Evolutionary conservation across 2,797 vertebrate genomes (phyloP).

Genomic region (Chlorospingus semifuscus): DNA sequence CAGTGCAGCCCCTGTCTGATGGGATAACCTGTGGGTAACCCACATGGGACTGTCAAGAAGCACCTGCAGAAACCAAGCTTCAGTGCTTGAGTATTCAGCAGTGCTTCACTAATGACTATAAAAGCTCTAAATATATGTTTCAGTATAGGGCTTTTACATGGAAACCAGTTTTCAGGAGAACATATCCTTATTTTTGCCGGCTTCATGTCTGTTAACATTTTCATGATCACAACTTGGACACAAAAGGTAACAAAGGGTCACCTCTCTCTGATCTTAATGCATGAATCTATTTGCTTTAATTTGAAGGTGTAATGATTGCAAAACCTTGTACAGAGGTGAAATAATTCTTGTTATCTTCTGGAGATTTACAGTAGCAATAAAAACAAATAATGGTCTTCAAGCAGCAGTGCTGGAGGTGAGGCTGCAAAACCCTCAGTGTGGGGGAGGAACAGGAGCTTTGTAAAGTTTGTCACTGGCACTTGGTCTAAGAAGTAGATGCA

Average conservation of each 20-base stretch:
- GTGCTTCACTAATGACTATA: not conserved
- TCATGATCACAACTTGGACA: not conserved
- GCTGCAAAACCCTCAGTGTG: not conserved
- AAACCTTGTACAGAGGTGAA: not conserved
- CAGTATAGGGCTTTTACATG: not conserved
- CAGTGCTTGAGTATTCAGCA: not conserved
- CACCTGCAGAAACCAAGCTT: not conserved
- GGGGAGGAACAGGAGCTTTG: not conserved
- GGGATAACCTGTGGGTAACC: not conserved
- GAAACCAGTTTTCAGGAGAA: not conserved
- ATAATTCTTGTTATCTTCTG: not conserved
- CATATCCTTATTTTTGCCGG: not conserved
- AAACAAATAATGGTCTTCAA: not conserved
- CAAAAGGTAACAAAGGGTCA: not conserved
- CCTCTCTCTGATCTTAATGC: not conserved
- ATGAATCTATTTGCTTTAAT: not conserved
- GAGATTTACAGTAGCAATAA: not conserved
- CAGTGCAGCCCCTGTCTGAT: not conserved
- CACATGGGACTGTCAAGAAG: accelerated
- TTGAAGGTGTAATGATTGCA: not conserved
- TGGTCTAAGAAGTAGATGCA: not conserved
- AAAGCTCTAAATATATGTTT: not conserved
- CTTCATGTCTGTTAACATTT: not conserved
- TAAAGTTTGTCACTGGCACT: not conserved
- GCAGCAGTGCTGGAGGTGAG: not conserved